phyloP scores from a whole-genome alignment of 2,888 invertebrate genomes.

The Xylophagus ater region DNA sequence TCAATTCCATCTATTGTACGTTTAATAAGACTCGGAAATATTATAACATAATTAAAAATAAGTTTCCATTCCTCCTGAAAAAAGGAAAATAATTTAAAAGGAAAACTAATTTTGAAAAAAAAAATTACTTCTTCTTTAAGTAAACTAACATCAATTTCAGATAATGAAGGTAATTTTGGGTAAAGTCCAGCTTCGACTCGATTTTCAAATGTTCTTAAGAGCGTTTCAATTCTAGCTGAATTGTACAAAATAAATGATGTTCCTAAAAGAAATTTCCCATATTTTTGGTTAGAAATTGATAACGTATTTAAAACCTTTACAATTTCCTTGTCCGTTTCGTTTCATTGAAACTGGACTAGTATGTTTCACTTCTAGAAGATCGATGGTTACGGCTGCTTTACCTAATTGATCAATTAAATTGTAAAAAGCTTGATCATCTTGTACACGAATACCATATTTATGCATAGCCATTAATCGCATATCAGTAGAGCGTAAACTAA shows the following conservation, averaged over 20 bases:
- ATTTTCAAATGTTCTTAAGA: conserved; percentile 51
- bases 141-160: conserved; percentile 49
- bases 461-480: conserved; percentile 57
- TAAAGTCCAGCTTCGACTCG: conserved; percentile 46
- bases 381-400: conserved; percentile 53
- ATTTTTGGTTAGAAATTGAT: conserved; percentile 13
- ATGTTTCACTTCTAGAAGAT: conserved; percentile 54
- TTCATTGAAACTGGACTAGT: conserved; percentile 46
- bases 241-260: conserved; percentile 69
- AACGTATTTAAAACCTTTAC: conserved; percentile 24
- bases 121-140: conserved; percentile 52
- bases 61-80: conserved; percentile 67
- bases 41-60: conserved; percentile 54
- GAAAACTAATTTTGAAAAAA: not conserved
- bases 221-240: conserved; percentile 56
- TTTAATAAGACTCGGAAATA: conserved; percentile 50
- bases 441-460: conserved; percentile 50
- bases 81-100: too few species aligned
- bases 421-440: conserved; percentile 42
- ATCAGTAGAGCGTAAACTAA: conserved; percentile 48
- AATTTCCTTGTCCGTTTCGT: conserved; percentile 29
- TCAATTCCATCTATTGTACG: conserved; percentile 43
- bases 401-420: conserved; percentile 50
- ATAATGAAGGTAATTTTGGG: conserved; percentile 47
- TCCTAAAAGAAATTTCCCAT: conserved; percentile 41